Evolutionary conservation across 2,888 invertebrate species (phyloP).

Genomic region (Parnassius mnemosyne): DNA sequence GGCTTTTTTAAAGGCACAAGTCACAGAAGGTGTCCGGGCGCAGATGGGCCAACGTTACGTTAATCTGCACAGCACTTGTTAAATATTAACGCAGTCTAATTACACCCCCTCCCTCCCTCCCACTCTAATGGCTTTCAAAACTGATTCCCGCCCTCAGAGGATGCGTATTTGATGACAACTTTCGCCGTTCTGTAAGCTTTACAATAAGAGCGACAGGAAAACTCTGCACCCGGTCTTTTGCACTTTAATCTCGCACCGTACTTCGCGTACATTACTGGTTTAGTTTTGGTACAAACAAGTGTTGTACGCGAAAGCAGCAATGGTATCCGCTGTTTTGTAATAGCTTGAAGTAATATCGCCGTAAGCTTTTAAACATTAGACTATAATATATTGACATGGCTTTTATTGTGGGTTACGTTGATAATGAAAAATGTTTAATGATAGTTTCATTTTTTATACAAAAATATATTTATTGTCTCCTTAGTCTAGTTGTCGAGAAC

Average conservation of each 20-base stretch:
- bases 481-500: no score
- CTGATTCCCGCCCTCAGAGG: conserved; percentile 76
- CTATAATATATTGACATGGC: conserved; percentile 4
- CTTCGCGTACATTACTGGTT: conserved; percentile 30
- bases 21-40: conserved; percentile 64
- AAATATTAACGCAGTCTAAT: conserved; percentile 80
- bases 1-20: conserved; percentile 64
- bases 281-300: conserved; percentile 4
- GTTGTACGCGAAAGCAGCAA: conserved; percentile 31
- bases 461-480: no score
- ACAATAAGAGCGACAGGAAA: conserved; percentile 43
- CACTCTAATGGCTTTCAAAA: conserved; percentile 80
- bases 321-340: conserved; percentile 27
- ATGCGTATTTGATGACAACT: conserved; percentile 81
- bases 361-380: conserved; percentile 39
- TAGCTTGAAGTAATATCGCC: conserved; percentile 26
- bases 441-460: no score
- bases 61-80: conserved; percentile 77
- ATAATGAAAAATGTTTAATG: no score
- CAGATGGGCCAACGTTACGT: conserved; percentile 65
- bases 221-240: conserved; percentile 36
- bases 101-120: conserved; percentile 58
- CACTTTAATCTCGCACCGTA: conserved; percentile 37
- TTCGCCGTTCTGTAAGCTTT: conserved; percentile 54
- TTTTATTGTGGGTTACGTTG: no score